These are phyloP conservation scores for Heterodera schachtii DNA, from an alignment of 1,140 invertebrate genomes.

Conservation along the genomic window DNA sequence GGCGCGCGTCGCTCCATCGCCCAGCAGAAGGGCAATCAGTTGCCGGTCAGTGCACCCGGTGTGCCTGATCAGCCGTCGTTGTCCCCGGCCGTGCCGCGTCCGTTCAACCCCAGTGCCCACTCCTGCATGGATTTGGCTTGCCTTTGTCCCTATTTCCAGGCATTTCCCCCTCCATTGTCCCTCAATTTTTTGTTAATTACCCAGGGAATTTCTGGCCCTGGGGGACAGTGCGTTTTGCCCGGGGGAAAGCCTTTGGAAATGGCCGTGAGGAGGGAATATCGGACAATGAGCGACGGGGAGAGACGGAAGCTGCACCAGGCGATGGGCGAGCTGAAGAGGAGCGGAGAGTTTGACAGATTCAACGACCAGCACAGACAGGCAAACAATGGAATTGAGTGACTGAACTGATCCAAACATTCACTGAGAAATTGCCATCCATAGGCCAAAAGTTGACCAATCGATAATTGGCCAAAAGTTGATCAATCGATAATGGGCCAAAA, in stretches of 20 bases:
- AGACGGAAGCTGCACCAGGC: constrained; percentile 63
- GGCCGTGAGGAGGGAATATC: constrained; percentile 66
- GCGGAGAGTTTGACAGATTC: constrained; percentile 61
- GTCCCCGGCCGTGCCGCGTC: constrained; percentile 35
- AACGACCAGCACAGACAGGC: constrained; percentile 59
- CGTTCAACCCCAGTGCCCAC: constrained; percentile 32
- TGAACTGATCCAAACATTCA: background rate
- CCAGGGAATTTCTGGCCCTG: constrained; percentile 53
- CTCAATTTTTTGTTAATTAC: background rate
- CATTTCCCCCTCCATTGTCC: constrained; percentile 37
- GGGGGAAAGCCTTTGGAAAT: constrained; percentile 53
- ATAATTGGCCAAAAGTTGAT: too few species aligned
- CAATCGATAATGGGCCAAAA: too few species aligned
- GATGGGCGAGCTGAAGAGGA: constrained; percentile 65
- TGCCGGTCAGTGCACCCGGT: constrained; percentile 51
- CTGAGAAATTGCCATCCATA: background rate
- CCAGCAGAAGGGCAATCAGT: constrained; percentile 40
- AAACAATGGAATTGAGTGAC: background rate
- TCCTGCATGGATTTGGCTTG: constrained; percentile 36
- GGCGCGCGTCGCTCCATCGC: constrained; percentile 42
- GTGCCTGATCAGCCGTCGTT: constrained; percentile 52
- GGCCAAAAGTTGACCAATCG: too few species aligned
- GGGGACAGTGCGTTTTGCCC: constrained; percentile 51
- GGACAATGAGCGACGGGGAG: constrained; percentile 65
- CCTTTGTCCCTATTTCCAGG: constrained; percentile 40